Conservation (phyloP, 2,113 vertebrate species). For the Grantiella picta region DNA sequence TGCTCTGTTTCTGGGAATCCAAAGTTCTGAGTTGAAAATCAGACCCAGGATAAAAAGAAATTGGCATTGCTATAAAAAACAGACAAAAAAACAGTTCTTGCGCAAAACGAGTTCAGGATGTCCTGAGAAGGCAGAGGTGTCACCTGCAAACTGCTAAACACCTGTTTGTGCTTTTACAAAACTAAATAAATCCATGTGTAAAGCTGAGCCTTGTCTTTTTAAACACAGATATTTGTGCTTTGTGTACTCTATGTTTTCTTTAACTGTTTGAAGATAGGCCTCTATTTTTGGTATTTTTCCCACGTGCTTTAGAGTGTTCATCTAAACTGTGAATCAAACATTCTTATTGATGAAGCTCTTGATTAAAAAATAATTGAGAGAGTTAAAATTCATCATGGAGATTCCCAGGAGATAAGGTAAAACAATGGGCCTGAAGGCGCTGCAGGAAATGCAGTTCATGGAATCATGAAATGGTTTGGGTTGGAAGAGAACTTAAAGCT, state of each 20-base stretch:
- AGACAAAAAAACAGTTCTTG: background rate
- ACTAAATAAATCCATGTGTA: background rate
- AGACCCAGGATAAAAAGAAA: background rate
- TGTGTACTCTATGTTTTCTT: background rate
- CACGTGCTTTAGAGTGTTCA: background rate
- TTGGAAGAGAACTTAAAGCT: fast-evolving
- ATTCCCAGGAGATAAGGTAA: background rate
- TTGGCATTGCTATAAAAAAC: background rate
- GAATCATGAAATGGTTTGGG: background rate
- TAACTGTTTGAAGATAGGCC: background rate
- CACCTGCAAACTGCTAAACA: background rate
- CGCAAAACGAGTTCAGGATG: background rate
- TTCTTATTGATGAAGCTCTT: background rate
- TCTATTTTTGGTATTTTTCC: background rate
- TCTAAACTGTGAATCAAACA: background rate
- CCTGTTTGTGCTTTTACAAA: background rate
- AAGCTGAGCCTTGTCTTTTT: background rate
- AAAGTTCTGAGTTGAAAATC: background rate
- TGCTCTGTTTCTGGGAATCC: background rate
- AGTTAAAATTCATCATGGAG: background rate
- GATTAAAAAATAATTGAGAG: background rate
- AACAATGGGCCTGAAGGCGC: background rate
- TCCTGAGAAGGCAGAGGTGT: background rate
- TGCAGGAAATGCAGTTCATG: background rate
- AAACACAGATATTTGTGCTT: background rate